phyloP scores from a whole-genome alignment of 2,888 invertebrate species.

The Argyresthia goedartella region DNA sequence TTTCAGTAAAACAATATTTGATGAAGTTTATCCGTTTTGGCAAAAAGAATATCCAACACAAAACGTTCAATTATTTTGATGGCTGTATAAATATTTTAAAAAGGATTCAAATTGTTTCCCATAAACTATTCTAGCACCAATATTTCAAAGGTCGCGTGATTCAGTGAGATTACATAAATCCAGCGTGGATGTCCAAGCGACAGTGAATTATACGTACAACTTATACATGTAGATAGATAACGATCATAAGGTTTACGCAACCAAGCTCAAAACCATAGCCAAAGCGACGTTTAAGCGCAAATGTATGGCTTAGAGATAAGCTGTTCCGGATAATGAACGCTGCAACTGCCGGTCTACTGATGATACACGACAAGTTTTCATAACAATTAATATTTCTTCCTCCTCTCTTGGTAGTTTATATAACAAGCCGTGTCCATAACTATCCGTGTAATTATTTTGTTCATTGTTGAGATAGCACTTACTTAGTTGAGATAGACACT shows the following conservation, averaged over 20 bases:
- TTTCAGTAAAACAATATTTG: too few species aligned
- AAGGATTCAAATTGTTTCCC: too few species aligned
- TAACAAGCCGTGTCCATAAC: constrained; percentile 2
- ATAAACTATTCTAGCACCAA: too few species aligned
- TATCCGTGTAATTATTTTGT: background rate
- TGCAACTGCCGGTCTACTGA: constrained; percentile 18
- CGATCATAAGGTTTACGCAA: background rate
- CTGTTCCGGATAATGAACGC: constrained; percentile 34
- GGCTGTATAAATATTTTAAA: too few species aligned
- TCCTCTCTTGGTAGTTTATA: constrained; percentile 2
- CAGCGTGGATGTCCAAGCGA: background rate
- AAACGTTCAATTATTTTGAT: too few species aligned
- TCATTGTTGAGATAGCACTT: background rate
- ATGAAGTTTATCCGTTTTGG: too few species aligned
- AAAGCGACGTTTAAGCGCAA: constrained; percentile 21
- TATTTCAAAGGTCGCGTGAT: background rate
- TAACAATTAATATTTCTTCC: constrained; percentile 18
- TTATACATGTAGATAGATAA: background rate
- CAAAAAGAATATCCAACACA: too few species aligned
- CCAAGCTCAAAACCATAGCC: constrained; percentile 21
- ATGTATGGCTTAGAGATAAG: constrained; percentile 34
- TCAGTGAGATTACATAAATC: background rate
- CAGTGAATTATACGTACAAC: background rate
- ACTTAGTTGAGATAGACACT: too few species aligned
- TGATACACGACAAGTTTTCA: constrained; percentile 19